Evolutionary conservation across 2,113 vertebrate genomes (phyloP).

Genomic region (Trinectes maculatus): DNA sequence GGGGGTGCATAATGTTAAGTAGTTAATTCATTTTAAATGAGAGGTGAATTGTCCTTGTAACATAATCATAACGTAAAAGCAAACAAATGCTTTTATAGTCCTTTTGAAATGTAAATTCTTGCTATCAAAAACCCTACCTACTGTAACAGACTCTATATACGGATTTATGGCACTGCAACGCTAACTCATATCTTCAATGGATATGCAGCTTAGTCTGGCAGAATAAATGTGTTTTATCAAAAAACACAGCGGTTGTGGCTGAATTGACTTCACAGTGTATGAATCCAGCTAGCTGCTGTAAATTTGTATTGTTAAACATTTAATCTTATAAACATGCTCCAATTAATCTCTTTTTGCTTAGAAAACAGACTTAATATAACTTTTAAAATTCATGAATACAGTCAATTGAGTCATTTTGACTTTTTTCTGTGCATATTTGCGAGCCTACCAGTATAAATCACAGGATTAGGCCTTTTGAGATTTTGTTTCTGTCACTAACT

Average conservation of each 20-base stretch:
- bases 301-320: background rate
- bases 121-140: constrained; percentile 3
- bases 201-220: too few relatives aligned
- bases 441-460: too few relatives aligned
- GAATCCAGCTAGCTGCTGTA: constrained; percentile 7
- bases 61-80: background rate
- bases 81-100: background rate
- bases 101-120: constrained; percentile 1
- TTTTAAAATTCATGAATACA: constrained; percentile 2
- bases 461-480: background rate
- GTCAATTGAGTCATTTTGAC: too few relatives aligned
- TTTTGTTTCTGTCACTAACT: constrained; percentile 18
- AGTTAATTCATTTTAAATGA: constrained; percentile 59
- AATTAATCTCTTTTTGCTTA: background rate
- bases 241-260: background rate
- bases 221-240: background rate
- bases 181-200: background rate
- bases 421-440: too few relatives aligned
- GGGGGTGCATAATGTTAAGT: constrained; percentile 16
- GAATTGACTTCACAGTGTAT: background rate
- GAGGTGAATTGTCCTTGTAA: constrained; percentile 26
- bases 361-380: background rate
- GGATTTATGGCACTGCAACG: background rate
- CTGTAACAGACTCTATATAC: background rate
- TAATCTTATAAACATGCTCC: background rate